Base-by-base conservation (phyloP, 2,113 vertebrate species). In the Ageneiosus marmoratus region DNA sequence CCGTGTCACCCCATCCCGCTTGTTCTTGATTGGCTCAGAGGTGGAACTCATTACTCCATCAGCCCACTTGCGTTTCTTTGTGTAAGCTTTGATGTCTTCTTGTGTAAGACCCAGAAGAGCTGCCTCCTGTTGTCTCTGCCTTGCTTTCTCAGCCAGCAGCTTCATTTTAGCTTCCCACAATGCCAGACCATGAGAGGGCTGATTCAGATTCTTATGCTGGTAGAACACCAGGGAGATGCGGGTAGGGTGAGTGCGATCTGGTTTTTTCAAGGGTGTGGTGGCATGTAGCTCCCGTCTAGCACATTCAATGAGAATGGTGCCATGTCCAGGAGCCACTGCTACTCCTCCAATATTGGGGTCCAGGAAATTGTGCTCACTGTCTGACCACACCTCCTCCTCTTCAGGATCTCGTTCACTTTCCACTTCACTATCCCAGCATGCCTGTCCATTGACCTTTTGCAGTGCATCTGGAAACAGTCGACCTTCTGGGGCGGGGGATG, bases 161-260 rank as follows among this genome's bases (percentile, higher is more conserved):
- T 99, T 98, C 97, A 99, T 96, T 93, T 99, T 99, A 89, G 97
- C 96, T 91, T 99, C 98, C 98, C 98, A 99, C 50, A 98, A 92
- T 69, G 96, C 97, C 92, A 98, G 92, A 87, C 98, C 98, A 0
- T 99, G 98, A 85, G 95, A 93, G 88, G 98, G 97, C 93, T 99
- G 97, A 92, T 98, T 99, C 89, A 99, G 94, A 94, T 99, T 99
- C 94, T 99, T 99, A 95, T 99, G 98, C 95, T 99, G 98, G 95
- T 99, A 99, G 92, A 99, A 99, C 82, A 99, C 98, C 87, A 99
- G 93, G 86, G 98, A 99, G 93, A 99, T 99, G 89, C 98, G 97
- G 9, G 96, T 95, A 32, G 98, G 98, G 87, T 99, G 98, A 84
- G 95, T 94, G 84, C 98, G 97, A 91, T 99, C 95, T 32, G 98